Base-by-base conservation (phyloP, 1,140 invertebrate genomes). In the Calliphora vicina region DNA sequence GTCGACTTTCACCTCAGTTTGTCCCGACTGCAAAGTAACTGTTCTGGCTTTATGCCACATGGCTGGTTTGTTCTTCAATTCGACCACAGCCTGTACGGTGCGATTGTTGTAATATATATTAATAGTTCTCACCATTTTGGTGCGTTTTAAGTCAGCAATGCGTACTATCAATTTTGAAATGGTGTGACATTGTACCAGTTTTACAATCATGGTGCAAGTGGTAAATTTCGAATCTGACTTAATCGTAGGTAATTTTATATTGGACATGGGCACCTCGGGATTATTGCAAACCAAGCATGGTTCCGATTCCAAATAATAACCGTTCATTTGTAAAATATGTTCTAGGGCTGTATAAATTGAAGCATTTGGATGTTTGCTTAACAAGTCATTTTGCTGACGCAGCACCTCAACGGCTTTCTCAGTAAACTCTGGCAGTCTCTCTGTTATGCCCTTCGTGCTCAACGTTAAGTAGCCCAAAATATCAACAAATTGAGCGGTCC, bases 151-250 rank as follows among this genome's bases (percentile, higher is more conserved):
- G 91, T 99, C 98, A 17, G 95, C 96, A 85, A 99, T 97, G 71
- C 97, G 94, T 15, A 99, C 93, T 8, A 95, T 96, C 81, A 99
- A 97, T 86, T 97, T 96, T 86, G 97, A 98, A 80, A 99, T 98
- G 80, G 96, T 98, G 88, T 99, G 97, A 89, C 97, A 97, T 74
- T 96, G 96, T 42, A 98, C 94, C 73, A 99, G 92, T 92, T 99
- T 99, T 1, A 99, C 97, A 80, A 99, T 98, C 91, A 99, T 98
- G 3, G 97, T 99, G 2, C 97, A 99, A 1, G 98, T 99, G 0
- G 98, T 99, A 89, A 98, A 99, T 92, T 99, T 97, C 0, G 97
- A 98, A 92, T 99, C 98, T 57, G 97, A 95, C 92, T 99, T 99
- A 9, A 99, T 96, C 0, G 97, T 94, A 0, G 97, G 97, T 43